Evolutionary conservation across 2,888 invertebrate genomes (phyloP).

Genomic region (Biston betularia): DNA sequence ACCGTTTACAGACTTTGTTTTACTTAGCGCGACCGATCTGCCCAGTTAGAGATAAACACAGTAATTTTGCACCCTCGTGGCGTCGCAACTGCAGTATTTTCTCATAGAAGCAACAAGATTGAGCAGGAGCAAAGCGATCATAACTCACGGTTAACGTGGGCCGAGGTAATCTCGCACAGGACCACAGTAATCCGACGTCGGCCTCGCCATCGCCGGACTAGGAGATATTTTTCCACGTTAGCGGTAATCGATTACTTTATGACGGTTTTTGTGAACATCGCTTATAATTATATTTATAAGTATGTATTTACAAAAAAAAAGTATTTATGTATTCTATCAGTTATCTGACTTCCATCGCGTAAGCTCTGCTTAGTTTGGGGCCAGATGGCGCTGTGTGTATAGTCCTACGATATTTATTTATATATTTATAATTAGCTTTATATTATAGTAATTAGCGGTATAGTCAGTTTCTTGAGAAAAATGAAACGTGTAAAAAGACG

Average conservation of each 20-base stretch:
- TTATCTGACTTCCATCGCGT: no score
- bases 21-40: constrained; percentile 35
- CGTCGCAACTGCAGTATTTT: constrained; percentile 77
- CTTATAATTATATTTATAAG: constrained; percentile 18
- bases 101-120: constrained; percentile 82
- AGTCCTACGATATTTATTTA: no score
- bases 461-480: background rate
- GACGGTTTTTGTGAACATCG: constrained; percentile 7
- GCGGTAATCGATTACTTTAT: constrained; percentile 33
- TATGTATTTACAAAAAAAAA: no score
- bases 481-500: background rate
- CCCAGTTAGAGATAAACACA: constrained; percentile 53
- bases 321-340: no score
- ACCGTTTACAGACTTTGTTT: constrained; percentile 22
- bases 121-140: constrained; percentile 79
- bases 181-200: constrained; percentile 77
- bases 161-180: constrained; percentile 77
- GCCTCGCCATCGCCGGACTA: constrained; percentile 57
- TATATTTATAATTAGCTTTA: no score
- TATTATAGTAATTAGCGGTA: background rate
- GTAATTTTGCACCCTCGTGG: constrained; percentile 63
- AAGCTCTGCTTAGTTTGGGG: no score
- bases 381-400: no score
- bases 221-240: constrained; percentile 68
- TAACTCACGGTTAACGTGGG: constrained; percentile 81